Base-by-base conservation (phyloP, 1,140 invertebrate genomes). In the Thaumatotibia leucotreta region DNA sequence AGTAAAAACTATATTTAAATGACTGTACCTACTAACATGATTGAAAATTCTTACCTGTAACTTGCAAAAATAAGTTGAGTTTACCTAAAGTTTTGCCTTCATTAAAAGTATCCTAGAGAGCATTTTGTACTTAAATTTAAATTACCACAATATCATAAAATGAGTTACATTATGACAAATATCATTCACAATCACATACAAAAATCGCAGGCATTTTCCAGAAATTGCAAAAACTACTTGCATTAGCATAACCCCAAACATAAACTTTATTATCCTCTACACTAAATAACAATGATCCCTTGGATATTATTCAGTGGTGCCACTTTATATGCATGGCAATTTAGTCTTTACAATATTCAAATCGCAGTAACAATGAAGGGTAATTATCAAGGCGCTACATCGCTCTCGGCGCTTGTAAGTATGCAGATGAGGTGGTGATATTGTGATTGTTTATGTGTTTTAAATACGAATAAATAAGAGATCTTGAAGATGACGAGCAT, bases 241-340 rank as follows among this genome's bases (percentile, higher is more conserved):
- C 50, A 24, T 10, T 17, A 58, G 14, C 27, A 27, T 27, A 58
- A 24, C 23, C 52, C 52, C 50, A 24, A n/a, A 27, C 52, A 58
- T 39, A 39, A 27, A 58, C 3, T n/a, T 8, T 14, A 58, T 58
- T 58, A 58, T 54, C 50, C 52, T 14, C n/a, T 29, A 27, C 52
- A 58, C 52, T 58, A 58, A 58, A 58, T 58, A 58, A 58, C 52
- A 58, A 31, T 58, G 27, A 58, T 31, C 52, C 52, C 52, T 58
- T 31, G 4, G 32, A 66, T 31, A 66, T 66, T 66, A 61, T 66
- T 72, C 74, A 76, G 69, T 70, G 69, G 50, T 58, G 27, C 70
- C 67, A 77, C 73, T 82, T 67, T 76, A 69, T 82, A 82, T 76
- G 77, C 79, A 81, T 81, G 76, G 72, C 77, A 77, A 79, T 66